Evolutionary conservation across 1,140 invertebrate species (phyloP).

Genomic region (Cotesia glomerata): DNA sequence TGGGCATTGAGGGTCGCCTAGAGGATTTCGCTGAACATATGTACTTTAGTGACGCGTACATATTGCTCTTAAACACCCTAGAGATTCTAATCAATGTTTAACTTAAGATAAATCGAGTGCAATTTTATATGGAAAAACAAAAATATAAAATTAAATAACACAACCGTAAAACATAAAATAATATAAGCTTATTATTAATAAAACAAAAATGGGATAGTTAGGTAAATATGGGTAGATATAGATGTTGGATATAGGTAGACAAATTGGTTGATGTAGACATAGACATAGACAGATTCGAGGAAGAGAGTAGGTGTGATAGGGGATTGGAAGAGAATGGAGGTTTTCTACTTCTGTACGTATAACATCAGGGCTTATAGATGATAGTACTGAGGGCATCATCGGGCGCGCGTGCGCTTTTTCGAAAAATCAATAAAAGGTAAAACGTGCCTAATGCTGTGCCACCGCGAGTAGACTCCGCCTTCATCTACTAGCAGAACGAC

Average conservation of each 20-base stretch:
- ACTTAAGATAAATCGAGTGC: too few relatives aligned
- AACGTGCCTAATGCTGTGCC: constrained; percentile 63
- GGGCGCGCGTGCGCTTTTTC: constrained; percentile 63
- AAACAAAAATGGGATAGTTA: too few relatives aligned
- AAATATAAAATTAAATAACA: too few relatives aligned
- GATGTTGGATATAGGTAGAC: not conserved
- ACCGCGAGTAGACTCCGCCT: constrained; percentile 51
- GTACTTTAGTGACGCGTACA: constrained; percentile 18
- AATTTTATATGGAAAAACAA: too few relatives aligned
- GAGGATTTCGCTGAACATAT: constrained; percentile 23
- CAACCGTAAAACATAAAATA: too few relatives aligned
- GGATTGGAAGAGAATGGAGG: not conserved
- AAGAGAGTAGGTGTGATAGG: not conserved
- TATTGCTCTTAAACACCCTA: not conserved
- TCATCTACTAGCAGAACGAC: constrained; percentile 53
- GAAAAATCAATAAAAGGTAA: constrained; percentile 66
- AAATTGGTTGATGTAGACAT: not conserved
- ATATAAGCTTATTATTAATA: too few relatives aligned
- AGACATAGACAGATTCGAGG: not conserved
- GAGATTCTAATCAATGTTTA: not conserved
- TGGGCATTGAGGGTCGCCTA: constrained; percentile 11
- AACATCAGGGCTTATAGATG: constrained; percentile 12
- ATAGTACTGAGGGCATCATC: constrained; percentile 54
- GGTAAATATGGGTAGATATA: too few relatives aligned
- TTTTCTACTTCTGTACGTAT: constrained; percentile 13